A percentile compares a stretch with the other conserved stretches of the same genome.
Evolutionary conservation across 2,113 vertebrate species (phyloP).

Genomic region (Sula dactylatra): DNA sequence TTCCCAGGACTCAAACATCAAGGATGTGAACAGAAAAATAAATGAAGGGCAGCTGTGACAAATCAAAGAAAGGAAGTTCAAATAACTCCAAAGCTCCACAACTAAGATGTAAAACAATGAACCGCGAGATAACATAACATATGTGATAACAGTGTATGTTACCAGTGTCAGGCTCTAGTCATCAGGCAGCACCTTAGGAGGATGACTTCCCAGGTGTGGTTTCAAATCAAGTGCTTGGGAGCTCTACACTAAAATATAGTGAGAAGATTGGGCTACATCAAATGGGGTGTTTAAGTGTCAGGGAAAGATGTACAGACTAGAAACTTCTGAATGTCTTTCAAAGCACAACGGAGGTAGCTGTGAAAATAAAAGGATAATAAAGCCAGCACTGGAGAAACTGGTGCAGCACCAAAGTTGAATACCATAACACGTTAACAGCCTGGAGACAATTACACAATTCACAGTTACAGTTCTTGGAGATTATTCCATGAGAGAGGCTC

Average conservation of each 20-base stretch:
- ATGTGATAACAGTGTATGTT: neutral
- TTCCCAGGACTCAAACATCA: constrained; percentile 1
- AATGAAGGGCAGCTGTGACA: constrained; percentile 9
- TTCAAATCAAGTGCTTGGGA: neutral
- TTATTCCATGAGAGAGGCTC: neutral
- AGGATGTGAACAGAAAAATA: neutral
- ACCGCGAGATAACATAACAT: neutral
- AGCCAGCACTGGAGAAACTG: neutral
- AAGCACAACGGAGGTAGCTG: neutral
- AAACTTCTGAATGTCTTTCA: neutral
- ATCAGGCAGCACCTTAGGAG: neutral
- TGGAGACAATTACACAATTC: neutral
- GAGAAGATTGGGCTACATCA: neutral
- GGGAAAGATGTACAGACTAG: neutral
- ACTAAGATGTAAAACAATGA: neutral
- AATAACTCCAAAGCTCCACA: neutral
- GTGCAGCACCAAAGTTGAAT: neutral
- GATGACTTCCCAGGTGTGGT: neutral
- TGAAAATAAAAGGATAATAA: neutral
- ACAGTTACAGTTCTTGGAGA: neutral
- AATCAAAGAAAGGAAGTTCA: constrained; percentile 5
- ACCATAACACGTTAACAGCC: neutral
- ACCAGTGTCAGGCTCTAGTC: neutral
- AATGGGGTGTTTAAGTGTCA: neutral
- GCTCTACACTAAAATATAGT: neutral